These are phyloP conservation scores for Mus musculus DNA, from an alignment of 2,113 vertebrate genomes.

Conservation along the genomic window DNA sequence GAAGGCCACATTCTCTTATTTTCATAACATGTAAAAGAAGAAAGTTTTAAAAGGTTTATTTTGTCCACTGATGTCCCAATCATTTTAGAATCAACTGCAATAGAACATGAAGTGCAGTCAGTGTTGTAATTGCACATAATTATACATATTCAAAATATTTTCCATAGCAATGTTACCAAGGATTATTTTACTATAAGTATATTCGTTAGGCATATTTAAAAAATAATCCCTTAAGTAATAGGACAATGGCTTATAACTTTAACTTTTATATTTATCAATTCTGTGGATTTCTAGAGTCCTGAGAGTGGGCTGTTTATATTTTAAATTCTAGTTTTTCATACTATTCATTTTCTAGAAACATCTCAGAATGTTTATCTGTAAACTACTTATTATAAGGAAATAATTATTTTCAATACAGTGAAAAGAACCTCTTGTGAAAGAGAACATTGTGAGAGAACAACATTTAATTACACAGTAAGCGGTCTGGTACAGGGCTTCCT, in stretches of 20 bases:
- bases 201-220: background rate
- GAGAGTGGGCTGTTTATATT: background rate
- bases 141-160: background rate
- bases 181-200: background rate
- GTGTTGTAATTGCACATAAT: background rate
- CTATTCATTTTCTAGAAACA: background rate
- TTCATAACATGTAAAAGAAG: background rate
- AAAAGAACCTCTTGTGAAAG: slow-evolving; percentile 32
- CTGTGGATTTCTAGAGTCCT: background rate
- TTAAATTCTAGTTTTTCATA: slow-evolving; percentile 38
- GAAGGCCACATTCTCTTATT: background rate
- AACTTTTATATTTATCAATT: background rate
- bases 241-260: background rate
- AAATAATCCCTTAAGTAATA: background rate
- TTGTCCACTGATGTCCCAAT: background rate
- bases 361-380: background rate
- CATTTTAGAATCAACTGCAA: background rate
- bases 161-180: background rate
- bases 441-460: slow-evolving; percentile 50
- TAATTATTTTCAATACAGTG: slow-evolving; percentile 47
- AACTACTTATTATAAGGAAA: slow-evolving; percentile 29
- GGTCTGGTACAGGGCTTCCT: background rate
- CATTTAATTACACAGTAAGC: slow-evolving; percentile 70
- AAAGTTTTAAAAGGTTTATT: background rate
- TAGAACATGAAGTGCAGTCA: background rate